Percentiles rank a stretch among this genome's conserved stretches.
Conservation (phyloP, 2,113 vertebrate genomes). For the Boulengeromyrus knoepffleri region DNA sequence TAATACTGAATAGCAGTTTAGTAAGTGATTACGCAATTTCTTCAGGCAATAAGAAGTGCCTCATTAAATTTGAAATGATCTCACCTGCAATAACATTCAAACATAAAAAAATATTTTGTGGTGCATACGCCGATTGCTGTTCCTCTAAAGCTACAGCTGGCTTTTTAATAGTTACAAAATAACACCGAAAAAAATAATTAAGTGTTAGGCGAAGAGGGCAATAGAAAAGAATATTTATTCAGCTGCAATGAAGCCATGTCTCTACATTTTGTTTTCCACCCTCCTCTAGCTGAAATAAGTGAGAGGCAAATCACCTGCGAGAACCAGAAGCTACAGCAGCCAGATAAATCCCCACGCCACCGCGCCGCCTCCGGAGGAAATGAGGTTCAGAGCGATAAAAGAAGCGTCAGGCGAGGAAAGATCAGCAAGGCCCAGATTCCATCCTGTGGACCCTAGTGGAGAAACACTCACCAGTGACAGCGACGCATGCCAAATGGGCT, state of each 20-base stretch:
- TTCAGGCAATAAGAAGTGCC: background rate
- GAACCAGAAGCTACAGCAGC: background rate
- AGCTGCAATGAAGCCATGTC: background rate
- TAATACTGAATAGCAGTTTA: background rate
- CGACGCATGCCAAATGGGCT: background rate
- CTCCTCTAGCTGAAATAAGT: background rate
- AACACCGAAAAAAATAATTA: background rate
- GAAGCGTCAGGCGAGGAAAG: background rate
- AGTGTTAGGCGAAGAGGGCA: background rate
- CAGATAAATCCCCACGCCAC: background rate
- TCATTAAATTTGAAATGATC: background rate
- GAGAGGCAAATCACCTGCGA: background rate
- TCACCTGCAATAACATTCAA: constrained; percentile 2
- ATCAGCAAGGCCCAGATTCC: background rate
- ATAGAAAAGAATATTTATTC: background rate
- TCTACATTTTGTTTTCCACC: background rate
- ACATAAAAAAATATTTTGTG: background rate
- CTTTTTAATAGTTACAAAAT: background rate
- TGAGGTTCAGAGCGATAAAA: background rate
- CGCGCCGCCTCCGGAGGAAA: background rate
- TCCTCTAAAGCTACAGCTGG: background rate
- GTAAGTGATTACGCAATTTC: background rate
- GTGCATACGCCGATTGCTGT: background rate
- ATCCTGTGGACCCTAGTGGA: background rate
- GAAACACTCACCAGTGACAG: background rate